phyloP scores from a whole-genome alignment of 2,113 vertebrate genomes.

The Zosterops pallidus region DNA sequence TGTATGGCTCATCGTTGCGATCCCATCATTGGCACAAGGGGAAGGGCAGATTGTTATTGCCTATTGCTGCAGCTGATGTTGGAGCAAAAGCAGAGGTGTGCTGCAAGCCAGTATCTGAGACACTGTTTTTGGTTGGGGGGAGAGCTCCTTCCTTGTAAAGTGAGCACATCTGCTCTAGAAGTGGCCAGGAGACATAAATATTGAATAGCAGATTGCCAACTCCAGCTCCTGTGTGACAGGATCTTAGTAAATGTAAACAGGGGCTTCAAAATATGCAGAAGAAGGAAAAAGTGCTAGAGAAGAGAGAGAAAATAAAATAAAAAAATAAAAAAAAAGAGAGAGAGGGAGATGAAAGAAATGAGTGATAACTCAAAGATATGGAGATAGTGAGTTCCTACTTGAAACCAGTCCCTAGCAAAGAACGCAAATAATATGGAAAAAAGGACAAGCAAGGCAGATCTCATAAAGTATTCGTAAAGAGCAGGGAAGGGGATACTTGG shows the following conservation, averaged over 20 bases:
- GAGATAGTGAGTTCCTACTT: background rate
- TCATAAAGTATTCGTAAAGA: background rate
- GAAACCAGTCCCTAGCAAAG: background rate
- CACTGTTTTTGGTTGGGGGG: background rate
- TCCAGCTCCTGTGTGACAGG: background rate
- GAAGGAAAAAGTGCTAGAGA: background rate
- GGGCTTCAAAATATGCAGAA: background rate
- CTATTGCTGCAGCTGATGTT: background rate
- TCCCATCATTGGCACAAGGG: accelerated
- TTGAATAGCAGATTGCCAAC: background rate
- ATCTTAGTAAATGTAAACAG: slow-evolving; percentile 6
- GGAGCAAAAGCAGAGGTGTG: background rate
- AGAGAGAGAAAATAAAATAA: background rate
- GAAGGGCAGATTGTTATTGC: background rate
- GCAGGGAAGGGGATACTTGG: background rate
- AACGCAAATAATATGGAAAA: slow-evolving; percentile 3
- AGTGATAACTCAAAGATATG: background rate
- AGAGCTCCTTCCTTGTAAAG: background rate
- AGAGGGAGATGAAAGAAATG: background rate
- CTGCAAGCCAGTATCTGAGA: background rate
- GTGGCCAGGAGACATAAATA: background rate
- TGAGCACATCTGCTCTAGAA: slow-evolving; percentile 3
- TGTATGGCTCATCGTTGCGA: background rate
- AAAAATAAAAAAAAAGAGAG: too few species aligned
- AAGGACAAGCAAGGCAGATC: background rate